Percentiles rank a stretch among this genome's conserved stretches.
Evolutionary conservation across 2,888 invertebrate genomes (phyloP).

Genomic region (Lottia gigantea): DNA sequence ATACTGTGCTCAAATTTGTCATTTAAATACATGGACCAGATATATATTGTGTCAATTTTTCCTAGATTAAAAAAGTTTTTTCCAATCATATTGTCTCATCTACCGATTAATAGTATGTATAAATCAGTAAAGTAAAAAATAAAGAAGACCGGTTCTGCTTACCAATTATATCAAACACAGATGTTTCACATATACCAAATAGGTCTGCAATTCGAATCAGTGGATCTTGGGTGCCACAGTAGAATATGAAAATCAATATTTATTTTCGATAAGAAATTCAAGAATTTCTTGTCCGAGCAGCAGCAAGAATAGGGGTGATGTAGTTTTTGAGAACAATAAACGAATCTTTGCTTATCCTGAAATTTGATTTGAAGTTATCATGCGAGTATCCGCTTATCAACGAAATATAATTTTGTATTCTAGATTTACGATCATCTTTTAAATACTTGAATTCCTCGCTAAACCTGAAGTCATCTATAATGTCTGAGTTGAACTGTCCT

Average conservation of each 20-base stretch:
- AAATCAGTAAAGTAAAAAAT: not conserved
- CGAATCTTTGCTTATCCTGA: not conserved
- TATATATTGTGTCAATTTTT: constrained; percentile 1
- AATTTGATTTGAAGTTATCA: not conserved
- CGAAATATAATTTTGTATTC: not conserved
- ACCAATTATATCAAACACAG: constrained; percentile 7
- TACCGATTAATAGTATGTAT: constrained; percentile 1
- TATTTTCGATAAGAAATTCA: not conserved
- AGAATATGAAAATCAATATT: not conserved
- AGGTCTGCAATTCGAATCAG: not conserved
- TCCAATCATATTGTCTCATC: constrained; percentile 6
- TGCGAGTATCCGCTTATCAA: not conserved
- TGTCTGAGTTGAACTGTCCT: not conserved
- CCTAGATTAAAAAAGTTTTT: not conserved
- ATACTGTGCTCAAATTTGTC: constrained; percentile 2
- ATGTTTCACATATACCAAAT: not conserved
- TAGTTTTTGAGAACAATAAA: not conserved
- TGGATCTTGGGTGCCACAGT: not conserved
- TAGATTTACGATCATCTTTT: not conserved
- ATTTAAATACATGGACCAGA: not conserved
- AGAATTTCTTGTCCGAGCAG: not conserved
- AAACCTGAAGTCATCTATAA: constrained; percentile 1
- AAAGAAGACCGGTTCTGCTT: not conserved
- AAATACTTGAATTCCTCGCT: not conserved
- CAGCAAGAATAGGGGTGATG: constrained; percentile 1